A percentile compares a stretch with the other conserved stretches of the same genome.
Evolutionary conservation across 2,113 vertebrate genomes (phyloP).

Genomic region (Cichladusa arquata): DNA sequence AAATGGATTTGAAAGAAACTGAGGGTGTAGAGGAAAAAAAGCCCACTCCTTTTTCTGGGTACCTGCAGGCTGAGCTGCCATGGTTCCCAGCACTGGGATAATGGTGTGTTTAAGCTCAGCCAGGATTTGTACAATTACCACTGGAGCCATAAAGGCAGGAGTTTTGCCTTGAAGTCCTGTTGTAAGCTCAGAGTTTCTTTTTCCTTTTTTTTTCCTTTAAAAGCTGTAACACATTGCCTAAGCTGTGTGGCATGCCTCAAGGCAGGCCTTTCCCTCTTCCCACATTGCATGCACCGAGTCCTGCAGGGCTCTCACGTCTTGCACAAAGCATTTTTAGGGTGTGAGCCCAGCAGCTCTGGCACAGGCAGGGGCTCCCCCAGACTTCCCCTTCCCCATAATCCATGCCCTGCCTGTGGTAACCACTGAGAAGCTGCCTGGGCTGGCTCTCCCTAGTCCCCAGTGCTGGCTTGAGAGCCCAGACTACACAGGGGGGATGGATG

Average conservation of each 20-base stretch:
- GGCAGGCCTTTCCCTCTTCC: constrained; percentile 3
- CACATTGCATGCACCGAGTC: not conserved
- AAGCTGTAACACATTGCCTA: not conserved
- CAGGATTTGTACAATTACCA: not conserved
- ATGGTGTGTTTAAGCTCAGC: not conserved
- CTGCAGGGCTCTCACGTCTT: not conserved
- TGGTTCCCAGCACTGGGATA: not conserved
- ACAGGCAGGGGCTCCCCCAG: not conserved
- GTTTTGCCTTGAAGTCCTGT: not conserved
- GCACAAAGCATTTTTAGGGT: fast-evolving
- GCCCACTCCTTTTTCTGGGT: not conserved
- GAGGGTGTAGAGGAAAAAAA: not conserved
- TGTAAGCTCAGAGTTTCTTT: not conserved
- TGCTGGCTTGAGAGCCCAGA: fast-evolving
- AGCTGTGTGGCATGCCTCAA: not conserved
- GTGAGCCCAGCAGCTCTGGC: not conserved
- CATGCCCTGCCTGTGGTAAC: not conserved
- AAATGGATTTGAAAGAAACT: not conserved
- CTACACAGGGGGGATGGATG: fast-evolving
- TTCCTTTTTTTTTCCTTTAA: not conserved
- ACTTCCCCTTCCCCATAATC: not conserved
- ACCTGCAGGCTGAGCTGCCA: not conserved
- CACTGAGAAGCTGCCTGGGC: fast-evolving
- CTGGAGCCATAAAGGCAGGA: not conserved
- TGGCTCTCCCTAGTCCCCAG: not conserved